These are phyloP conservation scores for Lineus longissimus DNA, from an alignment of 1,140 invertebrate species.

Conservation along the genomic window DNA sequence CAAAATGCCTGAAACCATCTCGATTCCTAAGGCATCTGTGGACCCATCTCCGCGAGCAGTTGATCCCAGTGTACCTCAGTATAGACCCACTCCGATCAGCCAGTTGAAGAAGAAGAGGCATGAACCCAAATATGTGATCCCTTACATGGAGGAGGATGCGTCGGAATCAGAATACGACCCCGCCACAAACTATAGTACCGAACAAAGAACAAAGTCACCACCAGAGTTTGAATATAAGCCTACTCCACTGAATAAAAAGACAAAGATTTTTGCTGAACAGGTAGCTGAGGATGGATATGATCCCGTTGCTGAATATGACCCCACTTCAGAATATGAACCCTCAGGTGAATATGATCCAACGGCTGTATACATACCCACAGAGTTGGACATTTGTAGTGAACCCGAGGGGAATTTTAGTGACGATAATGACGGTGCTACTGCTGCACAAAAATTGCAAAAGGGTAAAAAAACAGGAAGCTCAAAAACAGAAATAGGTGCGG, in stretches of 20 bases:
- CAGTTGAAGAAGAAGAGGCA: slow-evolving; percentile 5
- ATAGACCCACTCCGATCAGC: slow-evolving; percentile 63
- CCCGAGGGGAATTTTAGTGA: slow-evolving; percentile 26
- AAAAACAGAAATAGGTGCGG: slow-evolving; percentile 5
- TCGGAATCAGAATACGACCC: not conserved
- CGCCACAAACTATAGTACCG: slow-evolving; percentile 12
- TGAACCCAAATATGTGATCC: not conserved
- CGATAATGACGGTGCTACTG: slow-evolving; percentile 19
- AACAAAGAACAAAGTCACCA: slow-evolving; percentile 13
- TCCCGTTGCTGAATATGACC: slow-evolving; percentile 17
- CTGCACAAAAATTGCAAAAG: not conserved
- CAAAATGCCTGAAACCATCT: not conserved
- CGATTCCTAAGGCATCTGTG: not conserved
- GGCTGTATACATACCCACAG: not conserved
- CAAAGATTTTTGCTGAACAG: not conserved
- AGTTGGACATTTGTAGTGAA: not conserved
- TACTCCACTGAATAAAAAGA: slow-evolving; percentile 5
- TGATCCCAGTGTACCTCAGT: slow-evolving; percentile 59
- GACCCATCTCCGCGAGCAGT: not conserved
- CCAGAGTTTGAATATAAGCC: slow-evolving; percentile 8
- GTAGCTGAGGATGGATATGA: slow-evolving; percentile 15
- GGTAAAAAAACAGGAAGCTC: slow-evolving; percentile 1
- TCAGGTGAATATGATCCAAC: not conserved
- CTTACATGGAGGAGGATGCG: slow-evolving; percentile 7
- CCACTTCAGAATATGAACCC: not conserved